Conservation (phyloP, 2,888 invertebrate genomes). For the Ormyrus nitidulus region DNA sequence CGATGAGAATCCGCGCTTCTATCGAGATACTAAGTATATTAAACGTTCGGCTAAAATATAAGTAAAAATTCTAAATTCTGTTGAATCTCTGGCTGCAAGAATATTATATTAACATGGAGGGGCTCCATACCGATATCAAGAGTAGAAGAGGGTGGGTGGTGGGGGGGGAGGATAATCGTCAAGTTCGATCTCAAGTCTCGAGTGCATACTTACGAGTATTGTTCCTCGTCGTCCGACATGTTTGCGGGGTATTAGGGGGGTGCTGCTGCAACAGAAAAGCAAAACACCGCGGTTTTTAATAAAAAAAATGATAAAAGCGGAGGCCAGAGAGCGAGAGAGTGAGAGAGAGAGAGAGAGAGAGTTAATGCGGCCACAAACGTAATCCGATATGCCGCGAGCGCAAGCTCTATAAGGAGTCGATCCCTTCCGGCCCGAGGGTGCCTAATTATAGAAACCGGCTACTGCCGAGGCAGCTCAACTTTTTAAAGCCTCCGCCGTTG, state of each 20-base stretch:
- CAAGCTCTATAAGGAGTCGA: conserved; percentile 73
- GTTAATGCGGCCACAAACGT: conserved; percentile 59
- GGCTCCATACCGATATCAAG: neutral
- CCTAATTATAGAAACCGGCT: conserved; percentile 72
- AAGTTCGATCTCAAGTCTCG: neutral
- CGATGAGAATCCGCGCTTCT: too few species aligned
- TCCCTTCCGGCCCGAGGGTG: conserved; percentile 66
- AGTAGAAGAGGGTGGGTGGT: neutral
- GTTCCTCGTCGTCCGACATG: conserved; percentile 97
- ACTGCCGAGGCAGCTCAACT: too few species aligned
- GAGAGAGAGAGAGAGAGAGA: conserved; percentile 50
- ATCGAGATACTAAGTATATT: too few species aligned
- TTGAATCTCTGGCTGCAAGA: neutral
- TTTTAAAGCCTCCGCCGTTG: neutral
- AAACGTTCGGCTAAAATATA: neutral
- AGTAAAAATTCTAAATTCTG: too few species aligned
- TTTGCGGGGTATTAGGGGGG: conserved; percentile 80
- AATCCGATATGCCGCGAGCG: conserved; percentile 68
- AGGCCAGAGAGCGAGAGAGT: conserved; percentile 56
- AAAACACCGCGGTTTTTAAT: conserved; percentile 51
- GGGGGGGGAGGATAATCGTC: neutral
- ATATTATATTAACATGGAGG: neutral
- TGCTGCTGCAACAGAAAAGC: conserved; percentile 76
- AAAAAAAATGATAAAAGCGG: neutral
- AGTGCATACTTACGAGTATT: conserved; percentile 89